Conservation (phyloP, 2,797 vertebrate genomes). For the Characodon lateralis region DNA sequence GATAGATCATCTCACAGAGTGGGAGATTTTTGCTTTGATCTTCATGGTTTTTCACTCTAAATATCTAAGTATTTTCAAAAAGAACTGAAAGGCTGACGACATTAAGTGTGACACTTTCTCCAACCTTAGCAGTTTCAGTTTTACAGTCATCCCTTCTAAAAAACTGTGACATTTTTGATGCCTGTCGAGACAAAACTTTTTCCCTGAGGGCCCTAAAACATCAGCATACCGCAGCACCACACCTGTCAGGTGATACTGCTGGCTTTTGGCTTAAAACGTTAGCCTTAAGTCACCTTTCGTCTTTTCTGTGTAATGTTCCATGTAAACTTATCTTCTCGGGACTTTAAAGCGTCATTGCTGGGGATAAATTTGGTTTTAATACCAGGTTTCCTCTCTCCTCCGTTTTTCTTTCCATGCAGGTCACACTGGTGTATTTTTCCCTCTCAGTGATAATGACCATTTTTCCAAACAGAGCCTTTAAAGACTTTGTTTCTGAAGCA, state of each 20-base stretch:
- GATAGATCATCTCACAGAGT: no score
- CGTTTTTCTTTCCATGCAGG: constrained; percentile 51
- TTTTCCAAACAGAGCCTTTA: constrained; percentile 55
- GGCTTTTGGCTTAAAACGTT: constrained; percentile 16
- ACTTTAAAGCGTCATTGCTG: constrained; percentile 39
- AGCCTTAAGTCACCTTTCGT: constrained; percentile 13
- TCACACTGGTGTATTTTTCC: constrained; percentile 31
- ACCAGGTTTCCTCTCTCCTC: constrained; percentile 48
- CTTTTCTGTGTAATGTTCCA: constrained; percentile 39
- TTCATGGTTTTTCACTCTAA: not conserved
- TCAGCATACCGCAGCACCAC: not conserved
- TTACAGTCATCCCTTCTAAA: not conserved
- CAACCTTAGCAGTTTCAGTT: not conserved
- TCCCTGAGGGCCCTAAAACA: not conserved
- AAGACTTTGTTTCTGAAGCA: constrained; percentile 40
- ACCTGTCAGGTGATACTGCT: constrained; percentile 19
- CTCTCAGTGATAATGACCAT: constrained; percentile 50
- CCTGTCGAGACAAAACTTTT: not conserved
- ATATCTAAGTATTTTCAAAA: not conserved
- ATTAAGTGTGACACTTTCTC: not conserved
- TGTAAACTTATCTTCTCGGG: constrained; percentile 19
- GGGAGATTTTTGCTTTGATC: not conserved
- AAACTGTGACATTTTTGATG: constrained; percentile 1
- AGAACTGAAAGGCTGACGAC: no score
- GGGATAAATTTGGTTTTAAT: constrained; percentile 66